Evolutionary conservation across 2,113 vertebrate species (phyloP).

Genomic region (Pseudorectes ferrugineus): DNA sequence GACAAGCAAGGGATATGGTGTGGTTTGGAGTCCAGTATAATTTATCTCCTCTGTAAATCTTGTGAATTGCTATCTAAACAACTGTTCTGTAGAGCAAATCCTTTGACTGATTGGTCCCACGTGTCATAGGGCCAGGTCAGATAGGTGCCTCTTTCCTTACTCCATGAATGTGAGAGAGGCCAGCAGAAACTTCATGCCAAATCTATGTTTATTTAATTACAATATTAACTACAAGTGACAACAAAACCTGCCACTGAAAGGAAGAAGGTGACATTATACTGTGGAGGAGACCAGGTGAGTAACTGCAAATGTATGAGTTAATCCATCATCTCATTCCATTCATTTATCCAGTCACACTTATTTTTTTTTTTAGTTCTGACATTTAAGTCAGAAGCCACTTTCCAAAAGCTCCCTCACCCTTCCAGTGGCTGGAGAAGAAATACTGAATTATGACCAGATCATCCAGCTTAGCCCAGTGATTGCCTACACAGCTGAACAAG

Average conservation of each 20-base stretch:
- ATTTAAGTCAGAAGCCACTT: constrained; percentile 17
- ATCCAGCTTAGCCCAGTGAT: neutral
- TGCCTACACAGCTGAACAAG: neutral
- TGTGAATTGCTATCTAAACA: constrained; percentile 45
- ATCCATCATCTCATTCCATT: neutral
- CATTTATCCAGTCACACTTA: constrained; percentile 4
- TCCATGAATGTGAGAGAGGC: neutral
- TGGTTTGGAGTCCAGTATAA: neutral
- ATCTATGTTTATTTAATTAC: constrained; percentile 32
- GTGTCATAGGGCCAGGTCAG: neutral
- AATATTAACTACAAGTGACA: neutral
- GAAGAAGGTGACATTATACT: neutral
- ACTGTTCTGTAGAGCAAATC: neutral
- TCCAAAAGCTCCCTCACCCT: constrained; percentile 10
- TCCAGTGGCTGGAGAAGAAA: neutral
- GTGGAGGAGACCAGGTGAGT: neutral
- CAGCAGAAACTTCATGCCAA: neutral
- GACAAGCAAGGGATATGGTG: neutral
- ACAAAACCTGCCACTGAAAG: constrained; percentile 22
- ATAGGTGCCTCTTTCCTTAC: neutral
- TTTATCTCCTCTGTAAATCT: constrained; percentile 41
- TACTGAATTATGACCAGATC: neutral
- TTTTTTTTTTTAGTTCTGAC: constrained; percentile 6
- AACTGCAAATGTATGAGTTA: neutral
- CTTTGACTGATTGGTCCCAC: neutral